These are phyloP conservation scores for Cossypha heuglini DNA, from an alignment of 2,797 vertebrate genomes.

Conservation along the genomic window DNA sequence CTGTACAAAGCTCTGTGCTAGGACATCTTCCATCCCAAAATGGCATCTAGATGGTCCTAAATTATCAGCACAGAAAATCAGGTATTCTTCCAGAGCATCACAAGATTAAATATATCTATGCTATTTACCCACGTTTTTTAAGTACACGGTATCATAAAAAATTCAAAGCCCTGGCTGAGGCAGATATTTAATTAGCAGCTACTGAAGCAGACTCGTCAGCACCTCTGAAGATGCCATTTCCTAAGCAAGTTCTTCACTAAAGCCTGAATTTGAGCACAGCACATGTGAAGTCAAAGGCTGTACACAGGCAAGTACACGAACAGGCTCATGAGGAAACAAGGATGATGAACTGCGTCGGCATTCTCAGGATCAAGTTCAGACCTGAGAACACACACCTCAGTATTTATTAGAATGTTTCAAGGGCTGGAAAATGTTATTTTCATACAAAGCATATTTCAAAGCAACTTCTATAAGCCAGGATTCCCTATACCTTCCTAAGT, in stretches of 20 bases:
- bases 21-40: background rate
- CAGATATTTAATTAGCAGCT: background rate
- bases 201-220: background rate
- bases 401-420: background rate
- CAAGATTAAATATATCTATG: background rate
- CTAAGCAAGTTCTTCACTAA: background rate
- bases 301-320: background rate
- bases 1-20: background rate
- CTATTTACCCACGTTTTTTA: background rate
- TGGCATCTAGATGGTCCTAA: background rate
- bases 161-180: background rate
- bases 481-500: background rate
- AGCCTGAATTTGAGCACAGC: background rate
- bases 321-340: background rate
- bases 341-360: background rate
- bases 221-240: background rate
- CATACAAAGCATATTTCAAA: background rate
- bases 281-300: background rate
- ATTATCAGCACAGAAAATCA: background rate
- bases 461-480: background rate
- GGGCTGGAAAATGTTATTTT: background rate
- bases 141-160: fast-evolving
- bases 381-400: background rate
- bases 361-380: background rate
- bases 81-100: background rate